phyloP scores from a whole-genome alignment of 2,113 vertebrate species.

The Cyrtonyx montezumae region DNA sequence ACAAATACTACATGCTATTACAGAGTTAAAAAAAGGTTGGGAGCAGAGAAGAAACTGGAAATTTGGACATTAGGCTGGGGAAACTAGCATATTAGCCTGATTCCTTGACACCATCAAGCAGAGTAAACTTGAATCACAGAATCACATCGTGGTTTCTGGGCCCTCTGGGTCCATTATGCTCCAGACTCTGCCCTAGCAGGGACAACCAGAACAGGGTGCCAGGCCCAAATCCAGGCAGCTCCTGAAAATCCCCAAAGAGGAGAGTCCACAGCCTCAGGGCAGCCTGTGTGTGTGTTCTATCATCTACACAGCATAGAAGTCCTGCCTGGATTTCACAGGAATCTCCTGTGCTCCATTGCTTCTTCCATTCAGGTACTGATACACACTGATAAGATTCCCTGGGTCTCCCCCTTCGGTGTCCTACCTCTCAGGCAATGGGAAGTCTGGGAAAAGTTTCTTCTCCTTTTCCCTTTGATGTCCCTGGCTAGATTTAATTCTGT shows the following conservation, averaged over 20 bases:
- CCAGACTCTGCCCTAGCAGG: not conserved
- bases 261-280: not conserved
- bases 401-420: not conserved
- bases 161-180: not conserved
- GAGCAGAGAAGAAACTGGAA: not conserved
- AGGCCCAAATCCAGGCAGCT: not conserved
- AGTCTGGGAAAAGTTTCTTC: not conserved
- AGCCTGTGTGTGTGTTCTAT: rapidly evolving
- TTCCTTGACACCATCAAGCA: not conserved
- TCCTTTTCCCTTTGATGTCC: not conserved
- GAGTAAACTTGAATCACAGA: not conserved
- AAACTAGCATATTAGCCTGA: not conserved
- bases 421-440: not conserved
- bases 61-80: not conserved
- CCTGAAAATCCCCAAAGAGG: not conserved
- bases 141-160: not conserved
- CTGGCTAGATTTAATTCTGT: too few species aligned
- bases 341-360: not conserved
- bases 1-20: not conserved
- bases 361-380: not conserved
- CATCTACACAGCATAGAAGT: not conserved
- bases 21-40: not conserved
- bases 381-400: not conserved
- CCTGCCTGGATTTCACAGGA: not conserved
- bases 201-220: not conserved